A percentile compares a stretch with the other conserved stretches of the same genome.
phyloP scores from a whole-genome alignment of 2,888 invertebrate species.

The Callimorpha dominula region DNA sequence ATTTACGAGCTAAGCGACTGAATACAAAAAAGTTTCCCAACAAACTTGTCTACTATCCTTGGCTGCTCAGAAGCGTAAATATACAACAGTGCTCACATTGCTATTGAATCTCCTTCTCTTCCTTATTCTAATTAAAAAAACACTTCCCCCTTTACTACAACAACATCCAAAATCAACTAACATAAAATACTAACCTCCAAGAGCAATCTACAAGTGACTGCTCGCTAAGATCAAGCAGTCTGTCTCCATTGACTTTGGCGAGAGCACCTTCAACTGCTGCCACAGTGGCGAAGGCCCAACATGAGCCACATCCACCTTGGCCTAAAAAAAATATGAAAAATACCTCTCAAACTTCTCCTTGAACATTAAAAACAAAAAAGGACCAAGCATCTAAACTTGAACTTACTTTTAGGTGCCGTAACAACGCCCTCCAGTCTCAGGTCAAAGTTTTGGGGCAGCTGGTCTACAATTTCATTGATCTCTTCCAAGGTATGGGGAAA shows the following conservation, averaged over 20 bases:
- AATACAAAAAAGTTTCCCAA: too few species aligned
- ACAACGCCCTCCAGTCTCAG: slow-evolving; percentile 62
- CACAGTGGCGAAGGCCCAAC: slow-evolving; percentile 65
- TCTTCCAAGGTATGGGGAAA: slow-evolving; percentile 58
- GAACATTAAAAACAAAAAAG: too few species aligned
- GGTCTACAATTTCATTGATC: slow-evolving; percentile 44
- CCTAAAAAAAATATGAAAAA: slow-evolving; percentile 43
- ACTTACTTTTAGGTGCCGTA: slow-evolving; percentile 60
- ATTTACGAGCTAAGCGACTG: too few species aligned
- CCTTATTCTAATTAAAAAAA: too few species aligned
- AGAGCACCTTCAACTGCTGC: slow-evolving; percentile 64
- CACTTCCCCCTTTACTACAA: too few species aligned
- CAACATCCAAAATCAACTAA: too few species aligned
- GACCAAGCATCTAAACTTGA: too few species aligned
- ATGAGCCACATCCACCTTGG: slow-evolving; percentile 65
- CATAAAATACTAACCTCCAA: slow-evolving; percentile 59
- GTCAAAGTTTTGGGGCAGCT: slow-evolving; percentile 61
- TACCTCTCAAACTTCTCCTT: too few species aligned
- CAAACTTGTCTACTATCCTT: too few species aligned
- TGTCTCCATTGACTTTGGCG: slow-evolving; percentile 56
- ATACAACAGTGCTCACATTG: too few species aligned
- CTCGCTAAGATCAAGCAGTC: slow-evolving; percentile 64
- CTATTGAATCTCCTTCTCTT: too few species aligned
- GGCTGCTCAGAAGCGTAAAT: too few species aligned
- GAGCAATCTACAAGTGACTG: slow-evolving; percentile 70